Conservation (phyloP, 2,888 invertebrate genomes). For the Halictus ligatus region DNA sequence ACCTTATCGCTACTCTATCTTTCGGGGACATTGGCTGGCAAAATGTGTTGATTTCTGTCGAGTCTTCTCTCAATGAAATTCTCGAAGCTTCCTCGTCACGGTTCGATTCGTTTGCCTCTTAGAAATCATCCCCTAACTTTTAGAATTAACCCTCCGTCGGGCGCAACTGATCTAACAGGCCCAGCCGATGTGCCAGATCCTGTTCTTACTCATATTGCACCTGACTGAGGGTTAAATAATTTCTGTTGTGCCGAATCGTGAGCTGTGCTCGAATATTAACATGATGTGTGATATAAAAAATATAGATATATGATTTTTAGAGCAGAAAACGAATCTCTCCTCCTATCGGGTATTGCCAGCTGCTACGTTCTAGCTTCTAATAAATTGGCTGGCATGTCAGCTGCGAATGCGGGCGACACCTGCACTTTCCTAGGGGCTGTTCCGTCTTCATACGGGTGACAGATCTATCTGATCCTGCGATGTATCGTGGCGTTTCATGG, state of each 20-base stretch:
- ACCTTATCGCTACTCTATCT: neutral
- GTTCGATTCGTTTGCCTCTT: neutral
- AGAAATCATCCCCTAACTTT: too few species aligned
- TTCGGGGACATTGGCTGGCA: neutral
- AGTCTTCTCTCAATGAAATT: neutral
- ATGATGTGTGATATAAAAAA: too few species aligned
- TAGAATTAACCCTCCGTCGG: too few species aligned
- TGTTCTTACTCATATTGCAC: too few species aligned
- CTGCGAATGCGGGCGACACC: conserved; percentile 19
- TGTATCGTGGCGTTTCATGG: conserved; percentile 1
- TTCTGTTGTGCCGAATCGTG: too few species aligned
- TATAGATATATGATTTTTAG: too few species aligned
- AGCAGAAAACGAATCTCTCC: neutral
- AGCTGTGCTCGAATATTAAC: too few species aligned
- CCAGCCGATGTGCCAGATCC: too few species aligned
- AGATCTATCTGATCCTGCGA: conserved; percentile 19
- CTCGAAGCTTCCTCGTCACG: neutral
- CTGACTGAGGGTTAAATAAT: too few species aligned
- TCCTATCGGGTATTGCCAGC: neutral
- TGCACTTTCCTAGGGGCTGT: conserved; percentile 31
- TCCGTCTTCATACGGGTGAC: conserved; percentile 15
- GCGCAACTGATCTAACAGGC: too few species aligned
- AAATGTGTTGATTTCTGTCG: neutral
- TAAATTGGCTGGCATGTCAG: conserved; percentile 22
- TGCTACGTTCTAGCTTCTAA: conserved; percentile 15